Conservation (phyloP, 1,140 invertebrate genomes). For the Drosophila sucinea region DNA sequence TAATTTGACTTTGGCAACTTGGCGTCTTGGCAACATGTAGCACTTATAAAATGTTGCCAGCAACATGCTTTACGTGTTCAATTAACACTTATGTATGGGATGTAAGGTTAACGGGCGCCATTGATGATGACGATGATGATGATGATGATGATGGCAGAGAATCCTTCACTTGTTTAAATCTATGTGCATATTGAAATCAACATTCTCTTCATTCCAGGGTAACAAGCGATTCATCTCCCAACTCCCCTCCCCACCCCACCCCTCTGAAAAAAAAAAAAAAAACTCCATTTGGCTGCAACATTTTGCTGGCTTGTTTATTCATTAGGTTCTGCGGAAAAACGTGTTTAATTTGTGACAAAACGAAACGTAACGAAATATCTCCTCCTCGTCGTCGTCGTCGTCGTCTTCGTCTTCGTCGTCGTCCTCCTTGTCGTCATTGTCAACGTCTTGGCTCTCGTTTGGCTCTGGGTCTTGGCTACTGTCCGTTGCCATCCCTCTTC, state of each 20-base stretch:
- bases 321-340: slow-evolving; percentile 82
- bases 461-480: slow-evolving; percentile 13
- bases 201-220: slow-evolving; percentile 13
- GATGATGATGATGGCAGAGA: too few species aligned
- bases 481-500: slow-evolving; percentile 10
- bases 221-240: not conserved
- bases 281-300: not conserved
- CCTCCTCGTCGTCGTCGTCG: slow-evolving; percentile 21
- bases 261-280: too few species aligned
- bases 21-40: slow-evolving; percentile 16
- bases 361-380: slow-evolving; percentile 67
- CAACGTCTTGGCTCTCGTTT: not conserved
- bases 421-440: slow-evolving; percentile 2
- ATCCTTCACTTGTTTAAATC: too few species aligned
- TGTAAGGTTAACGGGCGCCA: not conserved
- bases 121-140: not conserved
- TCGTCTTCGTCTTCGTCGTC: not conserved
- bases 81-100: slow-evolving; percentile 11
- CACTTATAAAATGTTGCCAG: slow-evolving; percentile 3
- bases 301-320: slow-evolving; percentile 71
- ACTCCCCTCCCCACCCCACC: too few species aligned
- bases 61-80: slow-evolving; percentile 20
- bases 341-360: slow-evolving; percentile 83
- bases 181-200: not conserved
- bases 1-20: slow-evolving; percentile 12